Conservation (phyloP, 1,140 invertebrate genomes). For the Pachyrhynchus sulphureomaculatus region DNA sequence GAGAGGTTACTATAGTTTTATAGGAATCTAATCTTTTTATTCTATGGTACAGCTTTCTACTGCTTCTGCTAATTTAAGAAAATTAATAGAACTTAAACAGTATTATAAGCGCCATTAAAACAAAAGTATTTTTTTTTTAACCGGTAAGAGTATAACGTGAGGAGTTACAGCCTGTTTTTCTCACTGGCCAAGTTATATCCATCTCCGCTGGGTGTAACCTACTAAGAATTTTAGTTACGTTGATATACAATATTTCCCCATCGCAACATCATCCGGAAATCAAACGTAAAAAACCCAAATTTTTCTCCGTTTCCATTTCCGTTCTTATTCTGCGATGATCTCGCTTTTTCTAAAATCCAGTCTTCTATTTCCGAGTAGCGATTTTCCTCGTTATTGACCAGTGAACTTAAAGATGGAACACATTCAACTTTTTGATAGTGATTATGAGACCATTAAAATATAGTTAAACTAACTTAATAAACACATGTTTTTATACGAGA, state of each 20-base stretch:
- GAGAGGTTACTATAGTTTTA: too few species aligned
- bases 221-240: conserved; percentile 69
- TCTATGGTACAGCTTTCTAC: too few species aligned
- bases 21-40: too few species aligned
- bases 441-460: too few species aligned
- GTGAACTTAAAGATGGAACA: conserved; percentile 60
- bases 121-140: conserved; percentile 43
- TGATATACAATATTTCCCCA: conserved; percentile 69
- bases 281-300: too few species aligned
- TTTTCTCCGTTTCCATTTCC: conserved; percentile 59
- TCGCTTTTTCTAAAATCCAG: conserved; percentile 90
- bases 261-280: conserved; percentile 89
- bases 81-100: too few species aligned
- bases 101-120: too few species aligned
- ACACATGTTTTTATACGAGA: too few species aligned
- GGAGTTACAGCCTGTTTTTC: conserved; percentile 74
- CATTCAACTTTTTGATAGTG: too few species aligned
- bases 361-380: conserved; percentile 95
- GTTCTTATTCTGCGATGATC: conserved; percentile 62
- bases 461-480: too few species aligned
- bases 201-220: conserved; percentile 70
- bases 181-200: conserved; percentile 87
- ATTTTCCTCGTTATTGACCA: conserved; percentile 81
- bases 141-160: conserved; percentile 92
- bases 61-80: too few species aligned